Evolutionary conservation across 2,113 vertebrate genomes (phyloP).

Genomic region (Oncorhynchus masou): DNA sequence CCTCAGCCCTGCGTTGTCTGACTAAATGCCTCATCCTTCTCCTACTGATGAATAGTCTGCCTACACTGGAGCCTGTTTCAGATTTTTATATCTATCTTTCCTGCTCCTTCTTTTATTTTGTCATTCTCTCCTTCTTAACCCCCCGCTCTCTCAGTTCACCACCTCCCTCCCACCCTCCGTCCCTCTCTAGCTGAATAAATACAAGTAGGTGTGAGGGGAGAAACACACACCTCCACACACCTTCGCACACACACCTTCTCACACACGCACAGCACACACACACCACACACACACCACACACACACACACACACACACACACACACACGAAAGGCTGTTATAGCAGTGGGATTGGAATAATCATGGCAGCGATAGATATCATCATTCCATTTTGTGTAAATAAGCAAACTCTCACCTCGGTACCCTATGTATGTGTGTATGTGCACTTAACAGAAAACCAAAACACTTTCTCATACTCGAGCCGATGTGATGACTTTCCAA

Average conservation of each 20-base stretch:
- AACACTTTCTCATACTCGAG: too few relatives aligned
- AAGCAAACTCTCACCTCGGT: not conserved
- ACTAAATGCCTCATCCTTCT: too few relatives aligned
- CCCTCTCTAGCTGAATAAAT: conserved; percentile 2
- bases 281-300: not conserved
- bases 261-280: not conserved
- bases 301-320: not conserved
- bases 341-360: not conserved
- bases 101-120: too few relatives aligned
- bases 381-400: not conserved
- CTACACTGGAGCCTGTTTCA: too few relatives aligned
- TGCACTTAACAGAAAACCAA: too few relatives aligned
- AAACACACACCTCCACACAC: not conserved
- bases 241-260: too few relatives aligned
- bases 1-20: too few relatives aligned
- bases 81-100: too few relatives aligned
- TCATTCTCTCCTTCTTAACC: too few relatives aligned
- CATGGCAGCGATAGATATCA: not conserved
- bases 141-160: too few relatives aligned
- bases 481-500: too few relatives aligned
- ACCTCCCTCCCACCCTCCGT: not conserved
- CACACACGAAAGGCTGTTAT: not conserved
- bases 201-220: not conserved
- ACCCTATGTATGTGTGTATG: not conserved
- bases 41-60: too few relatives aligned